Evolutionary conservation across 2,797 vertebrate genomes (phyloP).

Genomic region (Microtus obscurus): DNA sequence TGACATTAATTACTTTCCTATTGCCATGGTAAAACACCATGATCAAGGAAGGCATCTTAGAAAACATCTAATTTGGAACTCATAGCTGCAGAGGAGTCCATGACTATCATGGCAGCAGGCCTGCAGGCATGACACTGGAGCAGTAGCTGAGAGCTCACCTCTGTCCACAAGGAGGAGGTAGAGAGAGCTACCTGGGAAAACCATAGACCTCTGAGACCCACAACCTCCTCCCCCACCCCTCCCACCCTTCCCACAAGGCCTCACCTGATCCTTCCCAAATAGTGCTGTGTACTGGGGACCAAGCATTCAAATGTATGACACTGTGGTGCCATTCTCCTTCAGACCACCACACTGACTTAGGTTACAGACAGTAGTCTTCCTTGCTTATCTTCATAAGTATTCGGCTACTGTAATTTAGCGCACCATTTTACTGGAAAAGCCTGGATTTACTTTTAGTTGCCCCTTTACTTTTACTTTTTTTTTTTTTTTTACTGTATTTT

Average conservation of each 20-base stretch:
- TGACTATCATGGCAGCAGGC: not conserved
- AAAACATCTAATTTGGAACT: not conserved
- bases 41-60: not conserved
- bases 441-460: not conserved
- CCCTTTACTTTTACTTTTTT: not conserved
- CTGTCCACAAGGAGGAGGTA: not conserved
- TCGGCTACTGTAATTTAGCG: slow-evolving; percentile 20
- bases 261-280: not conserved
- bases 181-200: not conserved
- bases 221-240: no score
- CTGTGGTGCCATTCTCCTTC: not conserved
- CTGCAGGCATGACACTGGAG: not conserved
- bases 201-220: not conserved
- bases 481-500: no score
- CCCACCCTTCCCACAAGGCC: not conserved
- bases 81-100: not conserved
- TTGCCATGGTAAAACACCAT: not conserved
- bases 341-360: not conserved
- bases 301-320: not conserved
- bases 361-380: slow-evolving; percentile 39
- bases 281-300: no score
- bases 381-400: slow-evolving; percentile 55
- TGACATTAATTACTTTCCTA: not conserved
- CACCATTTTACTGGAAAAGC: not conserved
- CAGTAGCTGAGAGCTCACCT: not conserved